Base-by-base conservation (phyloP, 1,140 invertebrate species). In the Plectus sambesii region DNA sequence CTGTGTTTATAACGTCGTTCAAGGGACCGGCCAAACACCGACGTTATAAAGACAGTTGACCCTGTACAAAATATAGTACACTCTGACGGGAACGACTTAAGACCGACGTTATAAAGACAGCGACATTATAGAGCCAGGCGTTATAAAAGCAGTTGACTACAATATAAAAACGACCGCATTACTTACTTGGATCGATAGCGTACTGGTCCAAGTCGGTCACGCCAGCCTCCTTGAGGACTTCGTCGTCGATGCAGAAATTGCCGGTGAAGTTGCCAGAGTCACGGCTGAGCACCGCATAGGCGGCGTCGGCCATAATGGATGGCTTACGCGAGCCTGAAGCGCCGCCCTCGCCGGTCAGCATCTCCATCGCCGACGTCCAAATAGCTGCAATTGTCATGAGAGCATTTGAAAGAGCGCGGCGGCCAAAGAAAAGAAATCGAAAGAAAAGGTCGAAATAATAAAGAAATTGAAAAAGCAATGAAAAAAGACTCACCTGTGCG, bases 181-280 rank as follows among this genome's bases (percentile, higher is more conserved):
- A 69, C 72, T 74, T 72, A 82, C 82, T 77, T 48, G 81, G 83
- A 70, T 84, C 78, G 58, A 80, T 81, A 1, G 84, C 81, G 69
- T 98, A 99, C 44, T 86, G 78, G 12, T 80, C 78, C 15, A 97
- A 76, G 71, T 97, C 82, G 1, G 76, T 83, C 3, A 97, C 71
- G 0, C 87, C 88, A 56, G 79, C 81, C 22, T 76, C 74, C 63
- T 70, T 78, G 0, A 99, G 69, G 2, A 98, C 75, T 26, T 88
- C 82, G 65, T 99, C 93, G 69, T 99, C 94, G 50, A 97, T 82
- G 20, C 79, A 79, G 71, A 97, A 99, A 60, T 96, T 80, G 5
- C 92, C 93, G 30, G 87, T 90, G 58, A 77, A 77, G 1, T 73
- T 74, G 64, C 76, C 80, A 9, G 82, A 81, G 55, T 92, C 82